Base-by-base conservation (phyloP, 1,140 invertebrate species). In the Hylyphantes graminicola region DNA sequence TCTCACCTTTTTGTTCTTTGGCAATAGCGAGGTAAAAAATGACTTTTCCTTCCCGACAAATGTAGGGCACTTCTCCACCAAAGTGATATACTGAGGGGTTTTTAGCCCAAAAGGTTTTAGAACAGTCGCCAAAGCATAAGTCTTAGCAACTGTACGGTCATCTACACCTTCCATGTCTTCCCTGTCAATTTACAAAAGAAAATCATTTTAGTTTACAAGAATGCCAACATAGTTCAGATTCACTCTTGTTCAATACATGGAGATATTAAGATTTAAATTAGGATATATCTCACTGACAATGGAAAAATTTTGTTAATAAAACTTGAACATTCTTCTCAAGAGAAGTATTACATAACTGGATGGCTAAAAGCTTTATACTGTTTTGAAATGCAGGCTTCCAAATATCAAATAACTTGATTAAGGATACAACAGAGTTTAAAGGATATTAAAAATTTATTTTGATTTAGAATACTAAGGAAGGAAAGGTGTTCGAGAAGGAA, bases 21-120 rank as follows among this genome's bases (percentile, higher is more conserved):
- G 86, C 87, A 89, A 72, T 53, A 95, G 90, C 89, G 48, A 55
- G 13, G 93, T 93, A 8, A 92, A 93, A 70, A 95, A 92, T 35
- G 93, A 93, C 89, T 95, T 95, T 87, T 96, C 95, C 90, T 95
- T 95, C 85, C 94, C 94, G 48, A 96, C 94, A 90, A 95, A 95
- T 85, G 93, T 94, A 87, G 94, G 92, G 89, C 93, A 93, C 87
- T 93, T 90, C 82, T 95, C 94, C 19, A 94, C 89, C 17, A 92
- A 68, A 74, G 87, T 88, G 83, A 88, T 88, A 61, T 90, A 90
- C 59, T 91, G 90, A 78, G 90, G 90, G 68, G 91, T 92, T 88
- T 92, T 91, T 50, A 94, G 89, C 82, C 92, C 92, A 90, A 94
- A 94, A 74, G 94, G 91, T 90, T 94, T 94, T 86, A 96, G 91